These are phyloP conservation scores for Simalia tracyae DNA, from an alignment of 2,797 vertebrate genomes.

Conservation along the genomic window DNA sequence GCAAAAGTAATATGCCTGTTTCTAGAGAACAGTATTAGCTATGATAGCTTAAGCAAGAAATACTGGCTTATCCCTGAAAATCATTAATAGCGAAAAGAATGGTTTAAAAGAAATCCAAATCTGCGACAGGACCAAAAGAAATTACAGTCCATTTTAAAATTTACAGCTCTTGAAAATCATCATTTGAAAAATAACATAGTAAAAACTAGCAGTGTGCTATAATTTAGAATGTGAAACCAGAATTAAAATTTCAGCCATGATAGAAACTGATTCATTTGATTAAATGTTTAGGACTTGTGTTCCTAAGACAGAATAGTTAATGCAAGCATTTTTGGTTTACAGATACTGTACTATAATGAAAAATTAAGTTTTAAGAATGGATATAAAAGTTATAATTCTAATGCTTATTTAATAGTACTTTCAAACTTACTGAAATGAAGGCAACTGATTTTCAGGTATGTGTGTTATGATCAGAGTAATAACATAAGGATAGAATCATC, in stretches of 20 bases:
- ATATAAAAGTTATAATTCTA: neutral
- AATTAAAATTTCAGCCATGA: neutral
- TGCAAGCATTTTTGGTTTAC: neutral
- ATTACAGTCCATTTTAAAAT: neutral
- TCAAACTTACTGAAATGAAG: neutral
- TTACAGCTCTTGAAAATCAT: neutral
- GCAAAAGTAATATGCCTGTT: fast-evolving
- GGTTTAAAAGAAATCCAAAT: neutral
- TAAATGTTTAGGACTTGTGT: neutral
- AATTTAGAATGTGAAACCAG: neutral
- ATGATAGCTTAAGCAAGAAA: neutral
- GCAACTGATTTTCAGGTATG: neutral
- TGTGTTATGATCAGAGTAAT: neutral
- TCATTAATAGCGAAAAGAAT: neutral
- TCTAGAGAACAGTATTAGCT: neutral
- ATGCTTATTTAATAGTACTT: neutral
- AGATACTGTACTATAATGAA: neutral
- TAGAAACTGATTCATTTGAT: neutral
- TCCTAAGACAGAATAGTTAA: neutral
- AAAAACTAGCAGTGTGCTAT: neutral
- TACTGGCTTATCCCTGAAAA: neutral
- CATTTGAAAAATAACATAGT: neutral
- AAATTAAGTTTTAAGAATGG: neutral
- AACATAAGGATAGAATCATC: neutral
- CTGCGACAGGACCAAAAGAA: neutral